phyloP scores from a whole-genome alignment of 2,113 vertebrate species.

The Cynoglossus semilaevis region DNA sequence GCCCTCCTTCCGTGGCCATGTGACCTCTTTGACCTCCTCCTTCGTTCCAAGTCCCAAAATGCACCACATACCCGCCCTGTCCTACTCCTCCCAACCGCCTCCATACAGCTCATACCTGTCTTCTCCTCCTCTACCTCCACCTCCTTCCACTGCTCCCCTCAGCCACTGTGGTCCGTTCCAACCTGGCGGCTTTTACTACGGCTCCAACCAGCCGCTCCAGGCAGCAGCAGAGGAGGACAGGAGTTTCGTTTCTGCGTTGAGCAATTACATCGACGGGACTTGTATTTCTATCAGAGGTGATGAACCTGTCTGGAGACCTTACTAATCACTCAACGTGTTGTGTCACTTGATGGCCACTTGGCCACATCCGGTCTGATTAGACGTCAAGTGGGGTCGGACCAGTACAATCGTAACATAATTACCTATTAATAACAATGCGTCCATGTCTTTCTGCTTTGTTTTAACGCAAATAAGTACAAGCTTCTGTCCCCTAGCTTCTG shows the following conservation, averaged over 20 bases:
- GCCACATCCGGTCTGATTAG: too few species aligned
- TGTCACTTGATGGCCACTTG: too few species aligned
- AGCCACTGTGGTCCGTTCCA: conserved; percentile 54
- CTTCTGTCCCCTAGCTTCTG: too few species aligned
- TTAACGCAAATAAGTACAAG: too few species aligned
- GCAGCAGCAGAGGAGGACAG: conserved; percentile 55
- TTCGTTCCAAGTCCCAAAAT: conserved; percentile 55
- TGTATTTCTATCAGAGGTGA: conserved; percentile 61
- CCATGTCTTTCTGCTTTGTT: neutral
- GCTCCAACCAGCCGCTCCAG: conserved; percentile 49
- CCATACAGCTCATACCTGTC: conserved; percentile 52
- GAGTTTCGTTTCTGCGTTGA: conserved; percentile 20
- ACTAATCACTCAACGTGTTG: conserved; percentile 9
- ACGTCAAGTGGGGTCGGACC: too few species aligned
- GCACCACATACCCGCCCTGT: conserved; percentile 46
- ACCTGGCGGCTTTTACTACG: conserved; percentile 43
- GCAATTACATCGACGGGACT: conserved; percentile 59
- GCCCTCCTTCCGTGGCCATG: conserved; percentile 47
- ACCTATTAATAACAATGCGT: too few species aligned
- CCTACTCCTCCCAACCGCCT: conserved; percentile 48
- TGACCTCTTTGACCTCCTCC: conserved; percentile 50
- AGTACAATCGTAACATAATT: too few species aligned
- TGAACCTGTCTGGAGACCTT: conserved; percentile 70
- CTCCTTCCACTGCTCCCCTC: conserved; percentile 10
- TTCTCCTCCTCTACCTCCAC: conserved; percentile 24